Evolutionary conservation across 1,140 invertebrate species (phyloP), one percentile per base, ranked within the genome.

Genomic region (Neodiprion virginianus): DNA sequence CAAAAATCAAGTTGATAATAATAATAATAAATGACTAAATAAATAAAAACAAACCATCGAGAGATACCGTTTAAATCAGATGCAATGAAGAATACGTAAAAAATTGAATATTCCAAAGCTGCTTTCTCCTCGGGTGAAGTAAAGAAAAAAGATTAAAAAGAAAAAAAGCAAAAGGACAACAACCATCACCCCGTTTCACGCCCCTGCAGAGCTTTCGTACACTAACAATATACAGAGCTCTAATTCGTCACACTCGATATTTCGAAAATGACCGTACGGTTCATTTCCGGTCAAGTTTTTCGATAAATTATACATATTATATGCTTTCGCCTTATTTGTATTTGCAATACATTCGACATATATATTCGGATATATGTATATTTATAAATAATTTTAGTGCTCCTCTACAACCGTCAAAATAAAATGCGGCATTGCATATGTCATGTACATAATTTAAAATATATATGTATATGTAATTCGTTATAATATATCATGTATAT

Each of bases 141-240:
- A 72, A 72, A 67, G 66, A 11, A 14, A 49, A 68, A 23, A 48
- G 23, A 76, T 50, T 21, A 23, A 3, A 61, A 70, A 73, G n/a
- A 75, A n/a, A 70, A 74, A 78, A 78, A 82, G 69, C 75, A 78
- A 80, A 77, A 78, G 74, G 76, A 77, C 76, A 74, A 79, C 23
- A 78, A 40, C 28, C 28, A 40, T 40, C 28, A 40, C 28, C 28
- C 28, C 28, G 28, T 40, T 40, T 40, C 28, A 40, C 28, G 5
- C 28, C 5, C 28, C 28, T 40, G 28, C 28, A 40, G 28, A 40
- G 28, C 28, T 40, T 40, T 40, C 5, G 28, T 40, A 3, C 5
- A 5, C 28, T 40, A 40, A 40, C 28, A 5, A 40, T 40, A 2
- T 40, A 40, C 28, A 40, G 28, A 40, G 28, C 28, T 40, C 28